phyloP scores from a whole-genome alignment of 2,797 vertebrate species.

The Harpagifer antarcticus region DNA sequence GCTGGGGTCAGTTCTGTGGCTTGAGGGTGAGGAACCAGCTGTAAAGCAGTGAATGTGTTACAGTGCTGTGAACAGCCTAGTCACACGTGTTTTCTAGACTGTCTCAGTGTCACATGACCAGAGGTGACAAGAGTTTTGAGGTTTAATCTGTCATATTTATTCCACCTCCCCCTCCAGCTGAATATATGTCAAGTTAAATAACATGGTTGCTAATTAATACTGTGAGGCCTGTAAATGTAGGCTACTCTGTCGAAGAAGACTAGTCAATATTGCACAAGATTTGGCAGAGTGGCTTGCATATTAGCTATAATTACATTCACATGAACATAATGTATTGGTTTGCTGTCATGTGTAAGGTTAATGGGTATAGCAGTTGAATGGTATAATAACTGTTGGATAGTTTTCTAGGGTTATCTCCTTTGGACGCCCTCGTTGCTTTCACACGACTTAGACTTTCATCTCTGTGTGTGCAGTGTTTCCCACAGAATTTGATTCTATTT shows the following conservation, averaged over 20 bases:
- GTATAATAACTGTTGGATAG: slow-evolving; percentile 74
- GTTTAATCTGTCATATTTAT: slow-evolving; percentile 34
- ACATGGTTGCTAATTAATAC: slow-evolving; percentile 61
- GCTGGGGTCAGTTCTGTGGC: slow-evolving; percentile 39
- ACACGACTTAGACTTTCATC: slow-evolving; percentile 44
- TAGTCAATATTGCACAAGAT: slow-evolving; percentile 78
- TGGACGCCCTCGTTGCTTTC: slow-evolving; percentile 32
- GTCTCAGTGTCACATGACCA: slow-evolving; percentile 43
- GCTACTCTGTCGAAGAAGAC: slow-evolving; percentile 50
- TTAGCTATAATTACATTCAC: slow-evolving; percentile 80
- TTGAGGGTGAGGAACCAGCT: slow-evolving; percentile 45
- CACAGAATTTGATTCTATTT: too few relatives aligned
- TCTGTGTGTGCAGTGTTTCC: not conserved
- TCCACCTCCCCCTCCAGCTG: slow-evolving; percentile 6
- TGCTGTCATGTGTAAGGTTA: slow-evolving; percentile 79
- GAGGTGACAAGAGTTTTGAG: slow-evolving; percentile 40
- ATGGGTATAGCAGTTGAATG: slow-evolving; percentile 74
- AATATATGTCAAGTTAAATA: slow-evolving; percentile 57
- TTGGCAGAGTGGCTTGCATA: slow-evolving; percentile 72
- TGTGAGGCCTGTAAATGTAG: slow-evolving; percentile 26
- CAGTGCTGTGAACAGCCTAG: slow-evolving; percentile 56
- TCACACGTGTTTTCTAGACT: slow-evolving; percentile 47
- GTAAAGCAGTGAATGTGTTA: slow-evolving; percentile 70
- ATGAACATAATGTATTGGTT: slow-evolving; percentile 77
- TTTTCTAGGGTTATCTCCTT: slow-evolving; percentile 60